These are phyloP conservation scores for Drosophila kambysellisi DNA, from an alignment of 2,888 invertebrate genomes.

Conservation along the genomic window DNA sequence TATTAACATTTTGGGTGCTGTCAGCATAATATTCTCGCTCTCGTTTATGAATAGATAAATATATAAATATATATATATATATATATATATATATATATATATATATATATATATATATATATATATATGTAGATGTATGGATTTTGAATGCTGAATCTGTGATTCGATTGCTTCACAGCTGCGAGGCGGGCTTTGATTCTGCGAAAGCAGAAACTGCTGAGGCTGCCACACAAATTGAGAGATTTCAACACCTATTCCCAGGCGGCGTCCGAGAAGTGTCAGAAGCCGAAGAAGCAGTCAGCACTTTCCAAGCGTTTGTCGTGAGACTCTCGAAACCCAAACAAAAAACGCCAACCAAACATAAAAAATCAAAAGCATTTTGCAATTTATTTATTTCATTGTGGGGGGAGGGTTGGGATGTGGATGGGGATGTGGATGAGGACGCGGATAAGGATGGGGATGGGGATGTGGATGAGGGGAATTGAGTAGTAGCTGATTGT, in stretches of 20 bases:
- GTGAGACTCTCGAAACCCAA: conserved; percentile 50
- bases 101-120: background rate
- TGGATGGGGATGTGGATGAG: background rate
- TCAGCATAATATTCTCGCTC: conserved; percentile 6
- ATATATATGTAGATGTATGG: background rate
- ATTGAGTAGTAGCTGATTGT: background rate
- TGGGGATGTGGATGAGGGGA: background rate
- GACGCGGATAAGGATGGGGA: fast-evolving
- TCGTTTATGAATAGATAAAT: background rate
- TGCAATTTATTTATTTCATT: conserved; percentile 49
- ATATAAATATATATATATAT: background rate
- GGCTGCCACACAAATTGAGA: conserved; percentile 32
- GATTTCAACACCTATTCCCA: conserved; percentile 75
- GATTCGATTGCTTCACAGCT: conserved; percentile 55
- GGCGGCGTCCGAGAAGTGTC: conserved; percentile 36
- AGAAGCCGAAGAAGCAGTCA: conserved; percentile 43
- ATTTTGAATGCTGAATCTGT: conserved; percentile 45
- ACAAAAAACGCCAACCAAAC: conserved; percentile 27
- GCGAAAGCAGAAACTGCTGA: conserved; percentile 71
- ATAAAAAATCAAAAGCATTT: conserved; percentile 46
- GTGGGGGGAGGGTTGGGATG: background rate
- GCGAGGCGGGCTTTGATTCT: conserved; percentile 50
- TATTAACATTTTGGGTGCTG: background rate
- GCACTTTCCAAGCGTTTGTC: conserved; percentile 44
- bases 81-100: background rate